phyloP scores from a whole-genome alignment of 2,797 vertebrate species.

The Tenualosa thibaudeaui region DNA sequence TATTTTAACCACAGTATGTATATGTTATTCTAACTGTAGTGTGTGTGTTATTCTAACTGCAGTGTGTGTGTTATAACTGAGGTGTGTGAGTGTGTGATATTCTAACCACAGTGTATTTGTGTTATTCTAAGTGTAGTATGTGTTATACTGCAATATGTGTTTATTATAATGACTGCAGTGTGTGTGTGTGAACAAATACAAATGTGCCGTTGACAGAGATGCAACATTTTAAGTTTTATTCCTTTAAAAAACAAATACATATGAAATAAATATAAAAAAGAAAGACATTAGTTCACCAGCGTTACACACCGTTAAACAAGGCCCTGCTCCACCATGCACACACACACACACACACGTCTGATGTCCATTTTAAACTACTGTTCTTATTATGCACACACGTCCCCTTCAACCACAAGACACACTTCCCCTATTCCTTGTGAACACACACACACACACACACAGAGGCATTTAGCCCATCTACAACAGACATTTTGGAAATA shows the following conservation, averaged over 20 bases:
- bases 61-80: too few relatives aligned
- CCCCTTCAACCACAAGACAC: background rate
- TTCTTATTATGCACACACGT: background rate
- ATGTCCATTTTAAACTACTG: slow-evolving; percentile 26
- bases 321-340: background rate
- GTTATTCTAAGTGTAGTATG: too few relatives aligned
- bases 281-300: slow-evolving; percentile 63
- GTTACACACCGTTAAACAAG: slow-evolving; percentile 63
- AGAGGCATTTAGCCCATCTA: background rate
- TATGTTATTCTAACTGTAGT: too few relatives aligned
- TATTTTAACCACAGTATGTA: too few relatives aligned
- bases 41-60: too few relatives aligned
- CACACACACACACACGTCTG: slow-evolving; percentile 2
- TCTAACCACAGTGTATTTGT: too few relatives aligned
- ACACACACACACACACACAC: slow-evolving; percentile 7
- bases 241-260: slow-evolving; percentile 79
- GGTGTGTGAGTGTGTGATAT: too few relatives aligned
- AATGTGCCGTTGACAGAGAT: background rate
- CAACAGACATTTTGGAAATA: background rate
- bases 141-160: too few relatives aligned
- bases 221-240: slow-evolving; percentile 54
- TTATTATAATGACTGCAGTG: too few relatives aligned
- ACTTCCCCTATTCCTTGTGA: background rate
- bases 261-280: slow-evolving; percentile 81
- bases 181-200: background rate